Percentiles rank a stretch among this genome's conserved stretches.
Evolutionary conservation across 2,797 vertebrate genomes (phyloP).

Genomic region (Garrulus glandarius): DNA sequence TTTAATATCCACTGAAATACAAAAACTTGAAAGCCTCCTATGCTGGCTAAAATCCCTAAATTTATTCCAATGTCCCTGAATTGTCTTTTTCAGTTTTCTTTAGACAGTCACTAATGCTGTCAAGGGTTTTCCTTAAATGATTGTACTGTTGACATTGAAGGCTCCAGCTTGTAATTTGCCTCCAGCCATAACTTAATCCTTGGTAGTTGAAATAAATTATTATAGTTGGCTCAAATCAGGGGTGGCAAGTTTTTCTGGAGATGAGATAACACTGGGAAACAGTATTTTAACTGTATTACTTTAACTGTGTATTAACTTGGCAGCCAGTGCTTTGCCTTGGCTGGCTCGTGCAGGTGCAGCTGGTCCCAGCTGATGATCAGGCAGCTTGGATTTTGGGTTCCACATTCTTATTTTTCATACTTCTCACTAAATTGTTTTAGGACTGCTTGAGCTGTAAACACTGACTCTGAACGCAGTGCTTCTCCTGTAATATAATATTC

Average conservation of each 20-base stretch:
- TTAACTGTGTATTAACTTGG: background rate
- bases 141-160: conserved; percentile 1
- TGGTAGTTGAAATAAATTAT: background rate
- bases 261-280: background rate
- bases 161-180: conserved; percentile 5
- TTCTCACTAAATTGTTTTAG: background rate
- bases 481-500: background rate
- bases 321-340: background rate
- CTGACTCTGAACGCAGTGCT: background rate
- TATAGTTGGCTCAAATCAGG: background rate
- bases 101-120: background rate
- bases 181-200: conserved; percentile 16
- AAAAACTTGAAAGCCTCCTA: background rate
- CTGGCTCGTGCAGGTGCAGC: background rate
- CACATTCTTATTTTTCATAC: background rate
- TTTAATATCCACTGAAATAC: background rate
- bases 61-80: background rate
- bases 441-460: background rate
- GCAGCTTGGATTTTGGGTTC: background rate
- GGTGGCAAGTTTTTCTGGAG: background rate
- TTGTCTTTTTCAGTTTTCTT: background rate
- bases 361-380: background rate
- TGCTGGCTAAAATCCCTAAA: background rate
- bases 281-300: background rate
- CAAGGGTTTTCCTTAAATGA: background rate